These are phyloP conservation scores for Ceyx melanurus DNA, from an alignment of 2,113 vertebrate species.

Conservation along the genomic window DNA sequence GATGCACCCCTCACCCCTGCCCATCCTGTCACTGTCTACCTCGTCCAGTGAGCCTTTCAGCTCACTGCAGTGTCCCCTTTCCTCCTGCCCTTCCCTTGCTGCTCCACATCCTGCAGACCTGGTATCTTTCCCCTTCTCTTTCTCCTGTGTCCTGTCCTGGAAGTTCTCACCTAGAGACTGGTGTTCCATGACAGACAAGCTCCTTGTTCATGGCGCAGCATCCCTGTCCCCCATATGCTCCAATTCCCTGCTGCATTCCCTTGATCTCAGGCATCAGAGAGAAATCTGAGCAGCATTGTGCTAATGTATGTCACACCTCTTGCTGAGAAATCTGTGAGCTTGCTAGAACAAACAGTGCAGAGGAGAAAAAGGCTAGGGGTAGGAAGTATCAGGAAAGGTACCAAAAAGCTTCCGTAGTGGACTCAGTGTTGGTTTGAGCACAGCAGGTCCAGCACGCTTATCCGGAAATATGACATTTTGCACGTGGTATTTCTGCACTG, in stretches of 20 bases:
- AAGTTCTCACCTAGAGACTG: not conserved
- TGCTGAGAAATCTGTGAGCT: not conserved
- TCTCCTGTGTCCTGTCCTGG: slow-evolving; percentile 2
- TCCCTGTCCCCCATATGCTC: not conserved
- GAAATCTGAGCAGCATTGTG: not conserved
- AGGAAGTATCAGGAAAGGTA: not conserved
- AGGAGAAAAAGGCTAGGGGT: not conserved
- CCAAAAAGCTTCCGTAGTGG: not conserved
- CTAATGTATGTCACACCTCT: slow-evolving; percentile 9
- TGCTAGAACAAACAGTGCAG: not conserved
- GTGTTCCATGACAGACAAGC: not conserved
- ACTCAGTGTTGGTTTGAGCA: fast-evolving
- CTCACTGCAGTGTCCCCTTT: not conserved
- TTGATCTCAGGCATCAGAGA: slow-evolving; percentile 25
- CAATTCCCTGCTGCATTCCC: slow-evolving; percentile 15
- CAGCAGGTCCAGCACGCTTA: not conserved
- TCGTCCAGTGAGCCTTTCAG: not conserved
- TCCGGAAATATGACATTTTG: not conserved
- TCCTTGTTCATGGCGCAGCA: not conserved
- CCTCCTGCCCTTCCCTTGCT: not conserved
- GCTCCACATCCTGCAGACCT: not conserved
- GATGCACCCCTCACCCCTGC: slow-evolving; percentile 1
- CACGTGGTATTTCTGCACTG: not conserved
- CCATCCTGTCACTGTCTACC: not conserved
- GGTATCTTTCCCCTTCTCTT: not conserved